Percentiles rank a stretch among this genome's conserved stretches.
These are phyloP conservation scores for Otis tarda DNA, from an alignment of 2,113 vertebrate species.

Conservation along the genomic window DNA sequence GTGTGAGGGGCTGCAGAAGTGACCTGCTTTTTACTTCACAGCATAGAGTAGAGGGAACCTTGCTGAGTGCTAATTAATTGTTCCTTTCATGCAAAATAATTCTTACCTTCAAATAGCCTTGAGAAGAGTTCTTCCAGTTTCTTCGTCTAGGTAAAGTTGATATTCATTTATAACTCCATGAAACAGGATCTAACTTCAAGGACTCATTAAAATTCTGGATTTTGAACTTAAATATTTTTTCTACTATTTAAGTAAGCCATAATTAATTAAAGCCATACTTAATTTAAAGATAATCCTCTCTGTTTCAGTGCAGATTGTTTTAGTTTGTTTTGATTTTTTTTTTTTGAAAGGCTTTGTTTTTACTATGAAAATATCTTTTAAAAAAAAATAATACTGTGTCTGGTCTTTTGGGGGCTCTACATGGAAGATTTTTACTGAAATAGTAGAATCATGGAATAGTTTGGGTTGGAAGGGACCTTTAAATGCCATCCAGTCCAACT, in stretches of 20 bases:
- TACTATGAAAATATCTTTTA: not conserved
- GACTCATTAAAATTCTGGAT: not conserved
- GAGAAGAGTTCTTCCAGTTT: not conserved
- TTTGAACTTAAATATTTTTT: not conserved
- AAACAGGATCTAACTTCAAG: not conserved
- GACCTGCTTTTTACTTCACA: constrained; percentile 39
- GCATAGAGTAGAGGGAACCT: not conserved
- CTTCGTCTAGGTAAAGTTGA: not conserved
- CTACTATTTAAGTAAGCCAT: not conserved
- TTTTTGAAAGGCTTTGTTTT: not conserved
- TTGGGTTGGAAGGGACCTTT: no score
- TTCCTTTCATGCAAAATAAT: constrained; percentile 53
- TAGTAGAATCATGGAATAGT: no score
- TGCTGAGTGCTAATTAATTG: constrained; percentile 63
- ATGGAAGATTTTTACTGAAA: not conserved
- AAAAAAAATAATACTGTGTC: no score
- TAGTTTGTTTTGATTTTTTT: not conserved
- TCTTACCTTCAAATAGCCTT: constrained; percentile 54
- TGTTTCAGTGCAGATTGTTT: not conserved
- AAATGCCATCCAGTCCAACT: no score
- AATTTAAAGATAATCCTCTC: not conserved
- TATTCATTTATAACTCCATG: not conserved
- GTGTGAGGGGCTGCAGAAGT: constrained; percentile 36
- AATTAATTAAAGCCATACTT: not conserved
- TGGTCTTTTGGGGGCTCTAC: not conserved